phyloP scores from a whole-genome alignment of 2,888 invertebrate species.

The Protodeltote pygarga region DNA sequence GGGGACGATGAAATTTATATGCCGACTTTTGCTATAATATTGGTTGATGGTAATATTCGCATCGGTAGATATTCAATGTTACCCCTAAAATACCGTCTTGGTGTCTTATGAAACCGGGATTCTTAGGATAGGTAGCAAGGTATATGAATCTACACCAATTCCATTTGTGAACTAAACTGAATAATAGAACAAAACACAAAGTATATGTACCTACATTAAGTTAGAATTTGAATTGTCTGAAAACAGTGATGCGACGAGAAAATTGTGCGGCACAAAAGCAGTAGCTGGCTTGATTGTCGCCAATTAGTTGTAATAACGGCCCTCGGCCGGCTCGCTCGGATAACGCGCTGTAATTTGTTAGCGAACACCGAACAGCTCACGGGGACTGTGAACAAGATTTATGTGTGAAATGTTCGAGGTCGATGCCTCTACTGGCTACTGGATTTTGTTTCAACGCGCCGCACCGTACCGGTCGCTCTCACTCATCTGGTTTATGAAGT shows the following conservation, averaged over 20 bases:
- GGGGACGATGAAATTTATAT: conserved; percentile 13
- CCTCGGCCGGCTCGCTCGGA: conserved; percentile 63
- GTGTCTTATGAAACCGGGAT: too few relatives aligned
- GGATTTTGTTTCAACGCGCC: conserved; percentile 45
- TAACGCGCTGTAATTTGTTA: conserved; percentile 77
- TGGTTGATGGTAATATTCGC: too few relatives aligned
- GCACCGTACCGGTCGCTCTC: conserved; percentile 34
- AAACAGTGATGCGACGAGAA: conserved; percentile 60
- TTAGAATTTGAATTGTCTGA: conserved; percentile 48
- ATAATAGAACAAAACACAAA: conserved; percentile 39
- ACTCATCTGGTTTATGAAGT: conserved; percentile 57
- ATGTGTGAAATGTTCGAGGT: conserved; percentile 78
- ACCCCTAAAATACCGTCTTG: too few relatives aligned
- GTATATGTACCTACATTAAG: conserved; percentile 8
- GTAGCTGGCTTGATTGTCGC: conserved; percentile 78
- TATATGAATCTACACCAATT: conserved; percentile 15
- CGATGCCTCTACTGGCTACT: conserved; percentile 64
- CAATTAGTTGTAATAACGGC: conserved; percentile 84
- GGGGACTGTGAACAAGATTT: conserved; percentile 69
- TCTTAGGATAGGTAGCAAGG: conserved; percentile 10
- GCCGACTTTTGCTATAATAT: too few relatives aligned
- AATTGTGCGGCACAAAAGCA: conserved; percentile 68
- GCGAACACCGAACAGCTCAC: conserved; percentile 53
- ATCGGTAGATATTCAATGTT: conserved; percentile 19
- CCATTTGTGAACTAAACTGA: conserved; percentile 8